Evolutionary conservation across 2,113 vertebrate species (phyloP), one percentile per base, ranked within the genome.

Genomic region (Solea senegalensis): DNA sequence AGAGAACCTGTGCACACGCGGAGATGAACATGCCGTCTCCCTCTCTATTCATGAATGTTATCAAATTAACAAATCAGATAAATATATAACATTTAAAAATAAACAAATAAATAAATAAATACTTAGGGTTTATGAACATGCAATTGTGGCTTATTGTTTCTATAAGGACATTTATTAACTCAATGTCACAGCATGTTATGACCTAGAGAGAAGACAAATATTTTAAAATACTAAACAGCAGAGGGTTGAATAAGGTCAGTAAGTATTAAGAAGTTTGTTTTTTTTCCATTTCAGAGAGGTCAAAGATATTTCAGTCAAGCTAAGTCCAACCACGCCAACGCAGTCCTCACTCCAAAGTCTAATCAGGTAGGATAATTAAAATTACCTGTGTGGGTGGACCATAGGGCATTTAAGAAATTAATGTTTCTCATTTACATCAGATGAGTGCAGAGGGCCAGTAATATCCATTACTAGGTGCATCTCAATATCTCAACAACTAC

Each of bases 331-430:
- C 44, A 72, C 48, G 50, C 52, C 72, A 16, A 68, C 64, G 9
- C 43, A 13, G 46, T 34, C 26, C 27, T 62, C 39, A 14, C 9
- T 45, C 21, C 21, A 7, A 53, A 39, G 66, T 61, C 34, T 68
- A 52, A 66, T 68, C 28, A 63, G 34, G 15, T 65, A 39, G 13
- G 7, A 57, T 51, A 40, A 63, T 62, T 66, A 68, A 69, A 63
- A 64, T 41, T 3, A 54, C 49, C 43, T 45, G 26, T 54, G 54
- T 49, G 59, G 48, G 70, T 11, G 46, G 50, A 50, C n/a, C 9
- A 8, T 2, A 65, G 43, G 48, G 12, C 3, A 12, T 58, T 53
- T 27, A 69, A 55, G 48, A 62, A 75, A 71, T 12, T 4, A 39
- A 43, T 26, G 13, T 55, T 61, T 48, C 53, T 66, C 55, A 71